Base-by-base conservation (phyloP, 2,888 invertebrate species). In the Trissolcus brochymenae region DNA sequence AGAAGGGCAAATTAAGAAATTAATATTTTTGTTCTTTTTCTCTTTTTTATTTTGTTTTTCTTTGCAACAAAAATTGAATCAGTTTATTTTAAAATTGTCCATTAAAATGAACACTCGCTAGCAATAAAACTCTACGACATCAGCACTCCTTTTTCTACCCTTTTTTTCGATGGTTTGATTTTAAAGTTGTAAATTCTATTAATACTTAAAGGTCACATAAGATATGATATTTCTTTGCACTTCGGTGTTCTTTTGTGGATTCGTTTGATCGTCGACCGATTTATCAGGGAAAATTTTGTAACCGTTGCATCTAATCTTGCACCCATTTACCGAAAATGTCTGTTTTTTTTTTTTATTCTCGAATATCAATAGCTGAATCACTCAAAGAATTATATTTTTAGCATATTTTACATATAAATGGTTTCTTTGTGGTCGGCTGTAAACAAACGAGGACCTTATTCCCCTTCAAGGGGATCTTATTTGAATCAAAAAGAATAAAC, bases 131-230 rank as follows among this genome's bases (percentile, higher is more conserved):
- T 46, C n/a, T 46, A 11, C 9, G 6, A 46, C 7, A 14, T 6
- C 19, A 2, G 4, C 9, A 51, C 9, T 21, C 11, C 19, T 11
- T 19, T 40, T 59, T 13, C 35, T 46, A 11, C 16, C 46, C 43
- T 7, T n/a, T 16, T 46, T 46, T 59, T 35, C 11, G 14, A 46
- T 41, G 14, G 59, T 4, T 59, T 46, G 59, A 59, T 59, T 59
- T 21, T 16, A 25, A 59, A 59, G 21, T 25, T 59, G 46, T 59
- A 59, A 46, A 59, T 35, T 46, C 59, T 59, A 59, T 59, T 46
- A 43, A 59, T 59, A 59, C 17, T 46, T 14, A 46, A 59, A 59
- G 59, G 59, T 59, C 59, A 21, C 16, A 6, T 7, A 21, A 43
- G 59, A 40, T 35, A 41, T 56, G 6, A 41, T n/a, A 40, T 56